Evolutionary conservation across 2,113 vertebrate genomes (phyloP).

Genomic region (Macaca mulatta): DNA sequence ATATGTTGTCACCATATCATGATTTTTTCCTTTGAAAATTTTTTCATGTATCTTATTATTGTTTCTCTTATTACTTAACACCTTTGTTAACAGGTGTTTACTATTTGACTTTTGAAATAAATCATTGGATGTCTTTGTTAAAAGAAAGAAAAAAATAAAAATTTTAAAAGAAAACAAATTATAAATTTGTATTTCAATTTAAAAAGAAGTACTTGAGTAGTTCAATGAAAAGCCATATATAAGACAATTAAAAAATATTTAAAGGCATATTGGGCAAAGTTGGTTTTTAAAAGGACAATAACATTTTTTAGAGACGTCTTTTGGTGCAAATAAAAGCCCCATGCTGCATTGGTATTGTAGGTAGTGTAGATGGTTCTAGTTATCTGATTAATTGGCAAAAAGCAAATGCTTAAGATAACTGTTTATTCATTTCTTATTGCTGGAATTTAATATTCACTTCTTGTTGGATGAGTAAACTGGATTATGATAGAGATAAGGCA

Average conservation of each 20-base stretch:
- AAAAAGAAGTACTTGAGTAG: not conserved
- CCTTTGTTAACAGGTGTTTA: not conserved
- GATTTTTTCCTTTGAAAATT: not conserved
- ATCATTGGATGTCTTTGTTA: not conserved
- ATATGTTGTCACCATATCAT: not conserved
- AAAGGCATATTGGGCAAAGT: not conserved
- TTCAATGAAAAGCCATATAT: not conserved
- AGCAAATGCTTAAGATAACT: not conserved
- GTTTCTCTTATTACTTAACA: not conserved
- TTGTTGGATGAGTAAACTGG: not conserved
- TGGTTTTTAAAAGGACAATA: not conserved
- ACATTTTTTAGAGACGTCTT: not conserved
- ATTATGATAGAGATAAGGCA: not conserved
- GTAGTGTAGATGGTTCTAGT: not conserved
- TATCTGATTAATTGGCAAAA: not conserved
- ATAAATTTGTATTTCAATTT: not conserved
- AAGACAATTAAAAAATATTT: not conserved
- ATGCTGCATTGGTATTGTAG: not conserved
- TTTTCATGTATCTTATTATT: not conserved
- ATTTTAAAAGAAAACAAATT: not conserved
- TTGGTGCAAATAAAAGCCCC: not conserved
- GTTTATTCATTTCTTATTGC: constrained; percentile 22
- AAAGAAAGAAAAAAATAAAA: too few species aligned
- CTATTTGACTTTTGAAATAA: not conserved
- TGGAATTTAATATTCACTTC: not conserved